Evolutionary conservation across 2,113 vertebrate species (phyloP), one percentile per base, ranked within the genome.

Genomic region (Sinocyclocheilus grahami): DNA sequence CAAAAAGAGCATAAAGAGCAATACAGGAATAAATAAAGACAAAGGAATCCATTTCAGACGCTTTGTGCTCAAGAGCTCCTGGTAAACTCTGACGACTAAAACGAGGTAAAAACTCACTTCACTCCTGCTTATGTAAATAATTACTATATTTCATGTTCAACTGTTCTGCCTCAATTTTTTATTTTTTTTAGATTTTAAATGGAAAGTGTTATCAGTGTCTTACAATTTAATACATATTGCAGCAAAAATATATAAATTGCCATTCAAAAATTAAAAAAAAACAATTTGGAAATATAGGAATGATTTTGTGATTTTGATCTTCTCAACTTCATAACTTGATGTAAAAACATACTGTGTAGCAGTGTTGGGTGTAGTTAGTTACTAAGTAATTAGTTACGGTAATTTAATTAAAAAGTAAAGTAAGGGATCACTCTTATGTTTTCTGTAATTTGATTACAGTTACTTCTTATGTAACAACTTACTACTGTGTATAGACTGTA

Each of bases 51-150:
- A 7, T 42, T 87, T 11, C 51, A 11, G 74, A 53, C 2, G 6
- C 18, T 39, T 22, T 63, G 74, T 83, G 24, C 18, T 55, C 3
- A 65, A 82, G 62, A 53, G 33, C 83, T 60, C 71, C 51, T 7
- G 27, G 22, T 39, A 55, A 83, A 78, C 37, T 58, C 58, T 82
- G 60, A 69, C 39, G 60, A 78, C 14, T 65, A n/a, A n/a, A n/a
- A n/a, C n/a, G 20, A 86, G 85, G 85, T 88, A 86, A 58, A 10
- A 78, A 75, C 22, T 82, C 62, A 55, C 42, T 76, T 77, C 4
- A 79, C 12, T 55, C 18, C 14, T 72, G 33, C 62, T 60, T 62
- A 22, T n/a, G n/a, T n/a, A n/a, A n/a, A 22, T 39, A 39, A 72
- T 55, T 18, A n/a, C 18, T 60, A 6, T 79, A 82, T 77, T 83